Evolutionary conservation across 2,113 vertebrate genomes (phyloP).

Genomic region (Noctilio leporinus): DNA sequence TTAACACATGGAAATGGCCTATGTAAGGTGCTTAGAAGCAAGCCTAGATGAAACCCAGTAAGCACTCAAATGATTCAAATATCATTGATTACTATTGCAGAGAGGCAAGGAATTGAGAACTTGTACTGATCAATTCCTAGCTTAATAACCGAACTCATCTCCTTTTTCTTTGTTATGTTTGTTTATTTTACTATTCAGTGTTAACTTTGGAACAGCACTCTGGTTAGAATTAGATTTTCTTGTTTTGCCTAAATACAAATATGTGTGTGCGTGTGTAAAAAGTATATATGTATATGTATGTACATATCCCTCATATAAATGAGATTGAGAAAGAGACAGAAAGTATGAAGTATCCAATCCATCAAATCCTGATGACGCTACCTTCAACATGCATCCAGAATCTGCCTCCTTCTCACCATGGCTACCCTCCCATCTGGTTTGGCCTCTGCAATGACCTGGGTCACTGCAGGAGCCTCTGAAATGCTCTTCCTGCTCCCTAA

Average conservation of each 20-base stretch:
- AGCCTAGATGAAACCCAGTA: neutral
- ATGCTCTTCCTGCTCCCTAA: neutral
- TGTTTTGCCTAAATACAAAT: neutral
- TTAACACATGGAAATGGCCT: neutral
- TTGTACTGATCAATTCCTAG: neutral
- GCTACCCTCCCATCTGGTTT: neutral
- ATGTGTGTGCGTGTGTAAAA: neutral
- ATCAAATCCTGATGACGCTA: neutral
- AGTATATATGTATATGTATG: neutral
- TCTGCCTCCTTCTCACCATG: no score
- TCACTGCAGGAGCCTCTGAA: neutral
- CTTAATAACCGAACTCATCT: neutral
- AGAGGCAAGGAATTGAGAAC: neutral
- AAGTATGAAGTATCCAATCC: neutral
- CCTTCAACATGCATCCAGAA: neutral
- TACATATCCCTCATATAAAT: rapidly evolving
- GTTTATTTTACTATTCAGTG: neutral
- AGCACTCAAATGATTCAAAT: neutral
- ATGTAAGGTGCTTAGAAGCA: neutral
- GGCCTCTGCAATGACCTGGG: neutral
- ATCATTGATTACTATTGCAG: neutral
- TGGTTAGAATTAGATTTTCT: neutral
- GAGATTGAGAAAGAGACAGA: neutral
- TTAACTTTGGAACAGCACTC: neutral
- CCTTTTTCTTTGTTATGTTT: neutral